phyloP scores from a whole-genome alignment of 2,888 invertebrate species.

The Zelleria hepariella region DNA sequence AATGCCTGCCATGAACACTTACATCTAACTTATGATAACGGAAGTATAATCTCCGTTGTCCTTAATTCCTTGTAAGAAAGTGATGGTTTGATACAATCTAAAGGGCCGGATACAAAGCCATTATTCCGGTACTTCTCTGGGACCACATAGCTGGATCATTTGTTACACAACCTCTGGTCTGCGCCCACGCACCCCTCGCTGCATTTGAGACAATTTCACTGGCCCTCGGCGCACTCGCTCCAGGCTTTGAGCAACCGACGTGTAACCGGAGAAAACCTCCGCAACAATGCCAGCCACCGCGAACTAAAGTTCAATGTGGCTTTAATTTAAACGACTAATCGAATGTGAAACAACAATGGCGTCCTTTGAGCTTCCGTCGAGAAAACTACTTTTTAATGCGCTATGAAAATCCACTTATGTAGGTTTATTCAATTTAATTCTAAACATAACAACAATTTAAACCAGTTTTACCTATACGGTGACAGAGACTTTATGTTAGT shows the following conservation, averaged over 20 bases:
- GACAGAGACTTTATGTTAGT: not conserved
- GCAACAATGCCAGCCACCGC: not conserved
- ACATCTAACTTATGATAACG: not conserved
- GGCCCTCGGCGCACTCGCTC: not conserved
- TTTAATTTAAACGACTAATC: not conserved
- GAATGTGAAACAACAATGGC: not conserved
- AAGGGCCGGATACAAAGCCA: slow-evolving; percentile 10
- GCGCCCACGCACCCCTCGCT: slow-evolving; percentile 10
- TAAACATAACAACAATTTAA: not conserved
- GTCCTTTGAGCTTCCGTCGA: not conserved
- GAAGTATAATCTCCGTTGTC: not conserved
- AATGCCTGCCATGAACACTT: not conserved
- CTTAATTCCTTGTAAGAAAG: not conserved
- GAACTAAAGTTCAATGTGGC: not conserved
- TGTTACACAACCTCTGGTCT: slow-evolving; percentile 10
- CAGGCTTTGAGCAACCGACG: not conserved
- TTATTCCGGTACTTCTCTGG: slow-evolving; percentile 10
- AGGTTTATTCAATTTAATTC: not conserved
- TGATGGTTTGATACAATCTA: not conserved
- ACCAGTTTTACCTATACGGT: not conserved
- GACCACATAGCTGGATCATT: slow-evolving; percentile 12
- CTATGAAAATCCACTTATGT: not conserved
- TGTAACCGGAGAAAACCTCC: not conserved
- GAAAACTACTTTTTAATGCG: not conserved
- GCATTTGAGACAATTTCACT: slow-evolving; percentile 5